These are phyloP conservation scores for Myiagra hebetior DNA, from an alignment of 2,113 vertebrate species.

Conservation along the genomic window DNA sequence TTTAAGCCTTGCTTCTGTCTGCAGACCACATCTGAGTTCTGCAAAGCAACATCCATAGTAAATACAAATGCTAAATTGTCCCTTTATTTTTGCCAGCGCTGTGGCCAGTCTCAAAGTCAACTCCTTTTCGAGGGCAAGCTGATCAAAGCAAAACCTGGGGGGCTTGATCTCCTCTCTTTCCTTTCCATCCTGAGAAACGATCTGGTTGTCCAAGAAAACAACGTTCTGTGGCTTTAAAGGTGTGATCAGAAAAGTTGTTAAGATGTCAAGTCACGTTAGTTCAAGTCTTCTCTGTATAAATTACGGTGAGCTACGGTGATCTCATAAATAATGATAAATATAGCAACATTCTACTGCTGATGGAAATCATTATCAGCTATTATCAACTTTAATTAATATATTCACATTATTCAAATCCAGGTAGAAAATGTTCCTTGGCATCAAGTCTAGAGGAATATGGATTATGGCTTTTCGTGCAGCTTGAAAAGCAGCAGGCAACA, in stretches of 20 bases:
- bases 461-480: background rate
- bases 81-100: background rate
- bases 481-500: background rate
- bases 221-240: background rate
- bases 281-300: constrained; percentile 36
- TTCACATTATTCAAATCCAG: constrained; percentile 65
- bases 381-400: constrained; percentile 61
- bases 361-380: constrained; percentile 47
- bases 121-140: background rate
- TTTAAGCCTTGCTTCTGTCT: background rate
- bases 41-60: background rate
- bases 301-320: background rate
- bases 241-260: background rate
- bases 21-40: background rate
- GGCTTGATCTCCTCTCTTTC: background rate
- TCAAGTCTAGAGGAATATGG: background rate
- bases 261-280: constrained; percentile 40
- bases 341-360: constrained; percentile 38
- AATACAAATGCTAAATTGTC: background rate
- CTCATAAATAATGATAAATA: constrained; percentile 44
- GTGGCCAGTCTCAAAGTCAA: background rate
- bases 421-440: constrained; percentile 51
- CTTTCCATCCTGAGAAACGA: background rate
- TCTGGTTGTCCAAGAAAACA: background rate
- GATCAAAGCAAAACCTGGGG: background rate